Conservation (phyloP, 2,888 invertebrate species). For the Eueremaeus valkanovi region DNA sequence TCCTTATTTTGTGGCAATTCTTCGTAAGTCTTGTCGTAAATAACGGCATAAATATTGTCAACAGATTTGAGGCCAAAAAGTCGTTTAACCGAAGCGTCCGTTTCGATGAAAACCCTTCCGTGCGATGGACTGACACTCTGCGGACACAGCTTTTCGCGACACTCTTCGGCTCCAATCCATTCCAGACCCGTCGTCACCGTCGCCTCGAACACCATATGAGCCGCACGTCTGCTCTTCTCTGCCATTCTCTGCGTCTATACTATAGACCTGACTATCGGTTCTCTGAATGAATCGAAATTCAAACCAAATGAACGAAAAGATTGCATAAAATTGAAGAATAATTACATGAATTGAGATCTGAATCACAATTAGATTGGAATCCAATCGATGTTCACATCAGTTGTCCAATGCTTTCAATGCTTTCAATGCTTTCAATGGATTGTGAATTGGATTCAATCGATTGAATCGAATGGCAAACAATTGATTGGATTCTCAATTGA, state of each 20-base stretch:
- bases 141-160: conserved; percentile 50
- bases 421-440: too few species aligned
- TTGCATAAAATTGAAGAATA: neutral
- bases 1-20: conserved; percentile 50
- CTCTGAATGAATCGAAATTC: too few species aligned
- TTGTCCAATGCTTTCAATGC: neutral
- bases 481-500: too few species aligned
- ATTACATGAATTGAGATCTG: too few species aligned
- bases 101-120: conserved; percentile 51
- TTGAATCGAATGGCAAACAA: too few species aligned
- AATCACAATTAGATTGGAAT: too few species aligned
- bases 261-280: neutral
- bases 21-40: conserved; percentile 49
- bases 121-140: conserved; percentile 46
- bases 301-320: too few species aligned
- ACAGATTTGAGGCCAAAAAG: conserved; percentile 51
- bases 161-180: conserved; percentile 52
- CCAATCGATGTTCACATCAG: neutral
- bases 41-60: conserved; percentile 52
- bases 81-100: conserved; percentile 48
- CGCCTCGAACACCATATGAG: too few species aligned
- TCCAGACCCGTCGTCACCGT: conserved; percentile 55
- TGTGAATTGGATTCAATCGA: too few species aligned
- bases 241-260: too few species aligned
- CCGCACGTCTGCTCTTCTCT: too few species aligned